Evolutionary conservation across 2,888 invertebrate species (phyloP).

Genomic region (Lacanobia wlatinum): DNA sequence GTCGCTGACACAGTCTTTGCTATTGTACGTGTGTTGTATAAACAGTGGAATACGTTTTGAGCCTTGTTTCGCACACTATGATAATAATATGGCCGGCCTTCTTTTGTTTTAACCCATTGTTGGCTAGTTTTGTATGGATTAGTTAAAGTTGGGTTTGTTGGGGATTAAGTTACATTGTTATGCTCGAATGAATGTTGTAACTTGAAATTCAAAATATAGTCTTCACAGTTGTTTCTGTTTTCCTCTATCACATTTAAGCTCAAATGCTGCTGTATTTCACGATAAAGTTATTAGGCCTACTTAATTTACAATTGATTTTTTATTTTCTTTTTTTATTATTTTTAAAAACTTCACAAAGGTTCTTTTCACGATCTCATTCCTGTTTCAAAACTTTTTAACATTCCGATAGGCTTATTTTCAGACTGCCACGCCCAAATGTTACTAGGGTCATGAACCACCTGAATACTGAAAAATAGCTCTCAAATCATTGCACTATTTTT

Average conservation of each 20-base stretch:
- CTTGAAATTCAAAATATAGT: background rate
- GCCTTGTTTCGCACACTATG: conserved; percentile 50
- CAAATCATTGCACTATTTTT: background rate
- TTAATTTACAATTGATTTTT: background rate
- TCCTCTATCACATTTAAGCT: background rate
- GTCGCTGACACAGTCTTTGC: conserved; percentile 53
- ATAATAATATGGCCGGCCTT: conserved; percentile 28
- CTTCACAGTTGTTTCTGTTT: conserved; percentile 2
- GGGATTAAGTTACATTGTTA: conserved; percentile 35
- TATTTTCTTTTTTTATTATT: background rate
- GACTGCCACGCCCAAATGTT: conserved; percentile 16
- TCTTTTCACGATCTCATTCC: conserved; percentile 52
- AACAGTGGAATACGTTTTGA: conserved; percentile 43
- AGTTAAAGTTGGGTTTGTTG: conserved; percentile 44
- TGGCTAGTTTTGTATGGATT: conserved; percentile 50
- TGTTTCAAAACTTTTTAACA: conserved; percentile 37
- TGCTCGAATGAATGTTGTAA: conserved; percentile 1
- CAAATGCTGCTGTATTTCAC: conserved; percentile 8
- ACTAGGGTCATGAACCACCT: conserved; percentile 17
- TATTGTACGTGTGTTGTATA: conserved; percentile 54
- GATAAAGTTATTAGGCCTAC: conserved; percentile 43
- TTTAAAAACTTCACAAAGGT: background rate
- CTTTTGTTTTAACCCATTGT: conserved; percentile 57
- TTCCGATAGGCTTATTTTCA: conserved; percentile 2
- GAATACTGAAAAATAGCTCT: background rate